These are phyloP conservation scores for Pantherophis vulpinus DNA, from an alignment of 2,797 vertebrate species.

Conservation along the genomic window DNA sequence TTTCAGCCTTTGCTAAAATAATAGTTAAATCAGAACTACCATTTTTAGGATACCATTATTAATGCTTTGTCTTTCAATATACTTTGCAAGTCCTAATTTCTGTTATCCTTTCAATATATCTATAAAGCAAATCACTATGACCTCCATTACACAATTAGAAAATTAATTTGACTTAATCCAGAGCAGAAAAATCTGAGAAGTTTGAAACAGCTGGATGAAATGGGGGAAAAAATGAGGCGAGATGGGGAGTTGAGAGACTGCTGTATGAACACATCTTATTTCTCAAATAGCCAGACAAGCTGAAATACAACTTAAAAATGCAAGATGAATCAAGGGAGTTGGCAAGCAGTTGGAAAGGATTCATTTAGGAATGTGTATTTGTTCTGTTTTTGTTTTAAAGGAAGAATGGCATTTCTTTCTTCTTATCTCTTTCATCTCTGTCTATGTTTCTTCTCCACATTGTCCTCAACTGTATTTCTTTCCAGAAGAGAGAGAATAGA, in stretches of 20 bases:
- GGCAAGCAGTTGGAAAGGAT: neutral
- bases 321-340: neutral
- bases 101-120: neutral
- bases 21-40: slow-evolving; percentile 4
- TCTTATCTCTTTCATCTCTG: neutral
- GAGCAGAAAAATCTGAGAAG: neutral
- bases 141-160: neutral
- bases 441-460: neutral
- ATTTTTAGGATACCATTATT: neutral
- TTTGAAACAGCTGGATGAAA: neutral
- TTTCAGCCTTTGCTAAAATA: neutral
- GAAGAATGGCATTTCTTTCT: neutral
- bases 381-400: neutral
- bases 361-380: neutral
- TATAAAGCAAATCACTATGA: neutral
- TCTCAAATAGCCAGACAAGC: neutral
- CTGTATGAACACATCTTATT: neutral
- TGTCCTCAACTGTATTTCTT: neutral
- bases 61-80: neutral
- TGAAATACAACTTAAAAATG: neutral
- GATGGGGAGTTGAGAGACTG: neutral
- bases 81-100: neutral
- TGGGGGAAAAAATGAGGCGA: too few relatives aligned
- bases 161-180: neutral
- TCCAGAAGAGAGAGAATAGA: neutral